Percentiles rank a stretch among this genome's conserved stretches.
Conservation (phyloP, 2,888 invertebrate species). For the Caenorhabditis sp. region DNA sequence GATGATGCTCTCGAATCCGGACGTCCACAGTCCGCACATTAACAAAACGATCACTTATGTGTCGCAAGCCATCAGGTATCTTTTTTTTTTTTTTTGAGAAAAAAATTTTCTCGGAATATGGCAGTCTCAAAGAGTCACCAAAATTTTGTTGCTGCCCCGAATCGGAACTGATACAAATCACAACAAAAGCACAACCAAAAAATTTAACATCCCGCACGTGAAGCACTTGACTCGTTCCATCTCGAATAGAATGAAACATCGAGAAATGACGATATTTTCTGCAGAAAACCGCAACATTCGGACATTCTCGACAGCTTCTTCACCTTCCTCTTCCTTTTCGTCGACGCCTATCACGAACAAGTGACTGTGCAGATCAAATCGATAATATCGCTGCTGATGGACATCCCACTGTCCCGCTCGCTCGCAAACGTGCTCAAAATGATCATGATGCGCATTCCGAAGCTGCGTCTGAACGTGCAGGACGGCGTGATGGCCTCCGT, state of each 20-base stretch:
- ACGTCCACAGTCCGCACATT: conserved; percentile 19
- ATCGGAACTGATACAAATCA: too few species aligned
- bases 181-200: too few species aligned
- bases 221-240: too few species aligned
- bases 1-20: conserved; percentile 50
- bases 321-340: conserved; percentile 91
- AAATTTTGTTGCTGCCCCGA: too few species aligned
- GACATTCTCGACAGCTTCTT: conserved; percentile 89
- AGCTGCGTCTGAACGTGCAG: conserved; percentile 90
- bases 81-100: background rate
- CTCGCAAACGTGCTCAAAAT: conserved; percentile 92
- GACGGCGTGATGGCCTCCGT: conserved; percentile 93
- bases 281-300: conserved; percentile 16
- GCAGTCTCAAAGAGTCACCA: too few species aligned
- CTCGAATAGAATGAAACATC: too few species aligned
- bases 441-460: conserved; percentile 89
- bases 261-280: too few species aligned
- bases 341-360: conserved; percentile 86
- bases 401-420: conserved; percentile 87
- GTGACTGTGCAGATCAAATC: conserved; percentile 85
- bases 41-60: conserved; percentile 24
- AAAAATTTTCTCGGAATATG: too few species aligned
- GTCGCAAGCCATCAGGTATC: conserved; percentile 13
- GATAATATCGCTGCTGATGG: conserved; percentile 91
- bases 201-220: too few species aligned